Base-by-base conservation (phyloP, 2,888 invertebrate genomes). In the Asteroscopus sphinx region DNA sequence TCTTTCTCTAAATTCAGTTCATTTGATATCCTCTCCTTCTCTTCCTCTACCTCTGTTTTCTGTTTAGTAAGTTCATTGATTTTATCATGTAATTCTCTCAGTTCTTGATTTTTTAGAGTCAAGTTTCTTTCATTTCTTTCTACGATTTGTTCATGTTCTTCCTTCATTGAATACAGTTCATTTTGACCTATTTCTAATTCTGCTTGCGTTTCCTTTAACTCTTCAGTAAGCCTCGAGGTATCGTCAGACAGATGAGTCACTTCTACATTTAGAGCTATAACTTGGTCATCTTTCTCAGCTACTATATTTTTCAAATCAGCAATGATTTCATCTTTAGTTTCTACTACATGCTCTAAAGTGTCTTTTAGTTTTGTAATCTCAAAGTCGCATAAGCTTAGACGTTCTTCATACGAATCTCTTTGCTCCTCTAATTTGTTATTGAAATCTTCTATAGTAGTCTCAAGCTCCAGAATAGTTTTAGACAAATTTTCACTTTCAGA, bases 341-440 rank as follows among this genome's bases (percentile, higher is more conserved):
- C 82, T 5, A 81, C 79, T 1, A 89, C 75, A 79, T 89, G 88
- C 76, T 93, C 89, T 44, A 95, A 62, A 52, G 89, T 87, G 60
- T 95, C 91, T 65, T 92, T 85, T 44, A 92, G 79, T 66, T 82
- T 81, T 8, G 69, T 74, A 13, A 89, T 79, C 77, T 95, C 90
- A 51, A 82, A 76, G 54, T 87, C 85, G 45, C 88, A 86, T 61
- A 94, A 91, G 68, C 92, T 92, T 62, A 88, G 86, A 58, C 81
- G 84, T 35, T 88, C 86, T 77, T 94, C 94, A 57, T 95, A 85
- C 53, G 95, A 91, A 28, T 85, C 81, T 52, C 94, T 84, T 55
- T 81, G 73, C 39, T 79, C 80, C 60, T 86, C 78, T 37, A 83
- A 63, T 16, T 65, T 52, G 67, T 75, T 73, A 48, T 76, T 74